phyloP scores from a whole-genome alignment of 2,888 invertebrate species.

The Mesochorus sp. region DNA sequence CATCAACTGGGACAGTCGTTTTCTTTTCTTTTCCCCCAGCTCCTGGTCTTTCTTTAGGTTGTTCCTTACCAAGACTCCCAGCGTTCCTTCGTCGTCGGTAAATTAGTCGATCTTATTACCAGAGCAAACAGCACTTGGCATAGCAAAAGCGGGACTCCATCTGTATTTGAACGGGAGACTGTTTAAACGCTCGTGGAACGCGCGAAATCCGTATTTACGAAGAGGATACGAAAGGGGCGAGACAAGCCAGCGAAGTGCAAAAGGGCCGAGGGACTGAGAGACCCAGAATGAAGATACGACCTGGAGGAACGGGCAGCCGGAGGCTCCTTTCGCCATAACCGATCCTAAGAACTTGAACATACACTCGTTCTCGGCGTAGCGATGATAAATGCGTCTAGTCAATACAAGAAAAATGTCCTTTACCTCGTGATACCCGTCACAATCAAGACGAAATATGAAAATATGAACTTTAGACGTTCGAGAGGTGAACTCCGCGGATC shows the following conservation, averaged over 20 bases:
- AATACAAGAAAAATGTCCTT: not conserved
- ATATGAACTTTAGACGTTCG: no score
- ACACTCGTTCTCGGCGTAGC: slow-evolving; percentile 64
- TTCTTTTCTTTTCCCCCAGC: not conserved
- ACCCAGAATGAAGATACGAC: slow-evolving; percentile 57
- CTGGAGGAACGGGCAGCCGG: slow-evolving; percentile 35
- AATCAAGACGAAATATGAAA: no score
- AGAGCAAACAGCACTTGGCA: slow-evolving; percentile 74
- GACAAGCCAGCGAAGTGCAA: not conserved
- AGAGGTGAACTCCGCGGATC: no score
- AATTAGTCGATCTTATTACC: slow-evolving; percentile 80
- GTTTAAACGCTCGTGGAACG: slow-evolving; percentile 77
- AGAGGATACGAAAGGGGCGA: slow-evolving; percentile 67
- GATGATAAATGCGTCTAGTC: no score
- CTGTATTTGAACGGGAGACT: slow-evolving; percentile 80
- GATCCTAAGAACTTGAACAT: slow-evolving; percentile 75
- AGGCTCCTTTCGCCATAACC: slow-evolving; percentile 67
- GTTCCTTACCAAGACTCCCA: not conserved
- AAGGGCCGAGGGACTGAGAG: slow-evolving; percentile 6
- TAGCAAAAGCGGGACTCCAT: slow-evolving; percentile 75
- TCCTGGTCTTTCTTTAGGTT: not conserved
- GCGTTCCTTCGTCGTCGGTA: slow-evolving; percentile 71
- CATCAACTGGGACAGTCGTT: slow-evolving; percentile 18
- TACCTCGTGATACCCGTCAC: not conserved
- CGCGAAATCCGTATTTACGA: slow-evolving; percentile 81